These are phyloP conservation scores for Sitophilus oryzae DNA, from an alignment of 1,140 invertebrate species.

Conservation along the genomic window DNA sequence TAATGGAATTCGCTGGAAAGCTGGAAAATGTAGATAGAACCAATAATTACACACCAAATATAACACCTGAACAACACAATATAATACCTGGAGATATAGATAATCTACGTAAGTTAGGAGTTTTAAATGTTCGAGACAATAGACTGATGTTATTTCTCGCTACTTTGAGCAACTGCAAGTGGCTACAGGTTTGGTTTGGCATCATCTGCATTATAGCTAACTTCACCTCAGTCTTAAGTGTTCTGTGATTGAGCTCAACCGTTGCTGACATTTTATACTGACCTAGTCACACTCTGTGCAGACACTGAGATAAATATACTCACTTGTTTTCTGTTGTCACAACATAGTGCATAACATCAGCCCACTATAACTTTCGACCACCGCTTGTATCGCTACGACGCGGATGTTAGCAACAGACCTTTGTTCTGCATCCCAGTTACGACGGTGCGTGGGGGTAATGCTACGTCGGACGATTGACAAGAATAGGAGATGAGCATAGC, in stretches of 20 bases:
- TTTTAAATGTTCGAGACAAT: too few species aligned
- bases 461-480: slow-evolving; percentile 61
- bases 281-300: slow-evolving; percentile 83
- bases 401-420: slow-evolving; percentile 39
- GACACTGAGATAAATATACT: slow-evolving; percentile 87
- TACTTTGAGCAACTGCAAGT: too few species aligned
- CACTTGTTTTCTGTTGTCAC: slow-evolving; percentile 97
- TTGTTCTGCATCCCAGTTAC: slow-evolving; percentile 30
- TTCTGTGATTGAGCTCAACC: slow-evolving; percentile 99
- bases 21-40: slow-evolving; percentile 85
- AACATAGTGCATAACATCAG: too few species aligned
- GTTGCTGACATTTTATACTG: slow-evolving; percentile 95
- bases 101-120: too few species aligned
- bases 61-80: too few species aligned
- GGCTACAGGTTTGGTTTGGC: slow-evolving; percentile 73
- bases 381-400: too few species aligned
- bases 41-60: too few species aligned
- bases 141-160: too few species aligned
- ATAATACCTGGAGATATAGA: too few species aligned
- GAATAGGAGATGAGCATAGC: slow-evolving; percentile 75
- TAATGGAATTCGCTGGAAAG: slow-evolving; percentile 84
- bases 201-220: slow-evolving; percentile 43
- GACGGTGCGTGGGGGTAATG: slow-evolving; percentile 50
- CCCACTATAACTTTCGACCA: slow-evolving; percentile 53
- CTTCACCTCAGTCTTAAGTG: slow-evolving; percentile 92